These are phyloP conservation scores for Solen grandis DNA, from an alignment of 1,140 invertebrate species.

Conservation along the genomic window DNA sequence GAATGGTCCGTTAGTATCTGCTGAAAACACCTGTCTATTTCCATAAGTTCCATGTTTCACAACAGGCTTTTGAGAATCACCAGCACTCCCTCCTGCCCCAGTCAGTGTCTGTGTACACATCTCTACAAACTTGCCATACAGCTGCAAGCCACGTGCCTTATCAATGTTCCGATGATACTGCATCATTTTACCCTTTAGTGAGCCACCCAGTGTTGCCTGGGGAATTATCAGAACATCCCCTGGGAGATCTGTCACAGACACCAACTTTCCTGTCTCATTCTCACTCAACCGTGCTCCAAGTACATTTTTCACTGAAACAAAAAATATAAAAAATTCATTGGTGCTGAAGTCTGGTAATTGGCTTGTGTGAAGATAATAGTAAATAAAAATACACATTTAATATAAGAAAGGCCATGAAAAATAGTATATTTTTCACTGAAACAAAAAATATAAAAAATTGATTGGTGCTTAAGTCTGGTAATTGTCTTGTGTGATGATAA, in stretches of 20 bases:
- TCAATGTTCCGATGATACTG: slow-evolving; percentile 81
- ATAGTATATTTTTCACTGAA: slow-evolving; percentile 79
- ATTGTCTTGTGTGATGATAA: background rate
- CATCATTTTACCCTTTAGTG: slow-evolving; percentile 80
- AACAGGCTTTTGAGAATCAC: slow-evolving; percentile 56
- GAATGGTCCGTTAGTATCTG: slow-evolving; percentile 82
- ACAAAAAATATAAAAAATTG: too few relatives aligned
- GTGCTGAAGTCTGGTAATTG: background rate
- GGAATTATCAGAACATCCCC: slow-evolving; percentile 82
- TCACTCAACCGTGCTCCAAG: slow-evolving; percentile 76
- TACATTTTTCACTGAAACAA: slow-evolving; percentile 77
- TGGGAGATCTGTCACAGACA: slow-evolving; percentile 78
- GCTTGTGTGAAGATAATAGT: background rate
- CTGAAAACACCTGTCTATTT: slow-evolving; percentile 80
- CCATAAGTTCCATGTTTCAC: slow-evolving; percentile 81
- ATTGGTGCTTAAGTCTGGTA: background rate
- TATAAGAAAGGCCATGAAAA: too few relatives aligned
- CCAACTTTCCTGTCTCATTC: slow-evolving; percentile 69
- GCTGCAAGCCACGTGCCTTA: slow-evolving; percentile 77
- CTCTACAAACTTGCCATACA: slow-evolving; percentile 78
- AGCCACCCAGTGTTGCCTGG: slow-evolving; percentile 82
- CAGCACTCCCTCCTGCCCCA: slow-evolving; percentile 59
- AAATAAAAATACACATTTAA: too few relatives aligned
- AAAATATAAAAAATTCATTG: too few relatives aligned
- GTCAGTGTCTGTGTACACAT: slow-evolving; percentile 65